A percentile compares a stretch with the other conserved stretches of the same genome.
These are phyloP conservation scores for Amazona guildingii DNA, from an alignment of 2,113 vertebrate species.

Conservation along the genomic window DNA sequence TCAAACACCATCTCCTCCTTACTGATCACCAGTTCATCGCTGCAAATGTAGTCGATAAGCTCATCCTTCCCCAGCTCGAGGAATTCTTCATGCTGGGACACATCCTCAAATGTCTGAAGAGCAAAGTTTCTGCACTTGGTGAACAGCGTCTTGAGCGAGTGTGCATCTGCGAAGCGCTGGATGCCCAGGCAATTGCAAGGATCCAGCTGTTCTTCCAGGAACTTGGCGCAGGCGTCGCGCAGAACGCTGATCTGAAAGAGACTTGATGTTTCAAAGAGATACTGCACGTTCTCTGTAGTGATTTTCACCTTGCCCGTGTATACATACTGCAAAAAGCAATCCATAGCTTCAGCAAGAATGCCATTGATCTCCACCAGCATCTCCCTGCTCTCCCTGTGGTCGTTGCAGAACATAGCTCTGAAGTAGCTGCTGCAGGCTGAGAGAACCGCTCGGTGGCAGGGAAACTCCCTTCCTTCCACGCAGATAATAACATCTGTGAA, in stretches of 20 bases:
- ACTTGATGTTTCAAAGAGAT: conserved; percentile 95
- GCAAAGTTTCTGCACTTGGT: conserved; percentile 90
- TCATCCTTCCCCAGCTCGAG: conserved; percentile 90
- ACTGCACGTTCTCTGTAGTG: conserved; percentile 96
- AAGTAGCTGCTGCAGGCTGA: conserved; percentile 96
- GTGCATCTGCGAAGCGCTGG: conserved; percentile 93
- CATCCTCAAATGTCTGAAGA: conserved; percentile 89
- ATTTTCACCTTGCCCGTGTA: conserved; percentile 97
- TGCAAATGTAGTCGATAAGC: conserved; percentile 91
- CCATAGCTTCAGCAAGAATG: conserved; percentile 96
- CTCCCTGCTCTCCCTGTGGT: conserved; percentile 91
- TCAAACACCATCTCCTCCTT: conserved; percentile 97
- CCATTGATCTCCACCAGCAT: conserved; percentile 96
- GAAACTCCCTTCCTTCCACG: conserved; percentile 92
- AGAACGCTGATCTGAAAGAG: conserved; percentile 94
- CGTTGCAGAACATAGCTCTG: conserved; percentile 95
- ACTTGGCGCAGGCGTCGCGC: conserved; percentile 95
- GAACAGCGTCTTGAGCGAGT: conserved; percentile 91
- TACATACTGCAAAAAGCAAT: conserved; percentile 94
- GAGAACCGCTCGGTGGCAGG: conserved; percentile 92
- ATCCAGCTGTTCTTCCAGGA: conserved; percentile 96
- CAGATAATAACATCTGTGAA: conserved; percentile 96
- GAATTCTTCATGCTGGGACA: conserved; percentile 93
- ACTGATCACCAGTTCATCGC: conserved; percentile 88
- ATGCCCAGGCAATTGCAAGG: conserved; percentile 98